Conservation (phyloP, 2,888 invertebrate species). For the Zhuqinia jingwanae region DNA sequence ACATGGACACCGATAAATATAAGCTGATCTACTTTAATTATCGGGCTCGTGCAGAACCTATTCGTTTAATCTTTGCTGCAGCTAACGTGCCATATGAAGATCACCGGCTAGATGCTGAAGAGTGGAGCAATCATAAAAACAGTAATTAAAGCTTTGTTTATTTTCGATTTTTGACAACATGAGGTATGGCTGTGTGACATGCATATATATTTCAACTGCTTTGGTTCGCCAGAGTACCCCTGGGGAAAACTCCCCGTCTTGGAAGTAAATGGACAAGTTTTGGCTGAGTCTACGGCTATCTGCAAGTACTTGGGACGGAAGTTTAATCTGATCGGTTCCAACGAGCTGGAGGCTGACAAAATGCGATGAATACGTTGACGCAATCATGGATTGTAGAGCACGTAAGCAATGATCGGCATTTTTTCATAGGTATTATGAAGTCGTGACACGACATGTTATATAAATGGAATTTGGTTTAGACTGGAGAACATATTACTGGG, state of each 20-base stretch:
- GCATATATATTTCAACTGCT: too few species aligned
- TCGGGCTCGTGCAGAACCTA: constrained; percentile 71
- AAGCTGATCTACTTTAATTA: constrained; percentile 73
- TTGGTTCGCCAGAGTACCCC: constrained; percentile 78
- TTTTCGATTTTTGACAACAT: too few species aligned
- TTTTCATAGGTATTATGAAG: too few species aligned
- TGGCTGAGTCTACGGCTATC: constrained; percentile 79
- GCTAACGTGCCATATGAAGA: constrained; percentile 70
- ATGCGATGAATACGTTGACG: constrained; percentile 72
- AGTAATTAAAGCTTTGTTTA: too few species aligned
- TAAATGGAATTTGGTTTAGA: too few species aligned
- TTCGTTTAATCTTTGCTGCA: constrained; percentile 72
- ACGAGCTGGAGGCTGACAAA: constrained; percentile 74
- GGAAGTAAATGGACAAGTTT: constrained; percentile 77
- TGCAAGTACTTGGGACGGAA: constrained; percentile 79
- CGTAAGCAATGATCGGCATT: constrained; percentile 46
- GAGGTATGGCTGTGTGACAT: too few species aligned
- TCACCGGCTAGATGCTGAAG: constrained; percentile 55
- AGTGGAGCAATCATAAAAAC: constrained; percentile 49
- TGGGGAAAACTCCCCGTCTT: constrained; percentile 79
- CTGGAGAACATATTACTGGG: constrained; percentile 60
- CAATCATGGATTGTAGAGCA: constrained; percentile 50
- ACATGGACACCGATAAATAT: constrained; percentile 53
- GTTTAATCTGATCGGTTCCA: constrained; percentile 74
- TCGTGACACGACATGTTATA: too few species aligned